phyloP scores from a whole-genome alignment of 2,113 vertebrate genomes.

The Pipra filicauda region DNA sequence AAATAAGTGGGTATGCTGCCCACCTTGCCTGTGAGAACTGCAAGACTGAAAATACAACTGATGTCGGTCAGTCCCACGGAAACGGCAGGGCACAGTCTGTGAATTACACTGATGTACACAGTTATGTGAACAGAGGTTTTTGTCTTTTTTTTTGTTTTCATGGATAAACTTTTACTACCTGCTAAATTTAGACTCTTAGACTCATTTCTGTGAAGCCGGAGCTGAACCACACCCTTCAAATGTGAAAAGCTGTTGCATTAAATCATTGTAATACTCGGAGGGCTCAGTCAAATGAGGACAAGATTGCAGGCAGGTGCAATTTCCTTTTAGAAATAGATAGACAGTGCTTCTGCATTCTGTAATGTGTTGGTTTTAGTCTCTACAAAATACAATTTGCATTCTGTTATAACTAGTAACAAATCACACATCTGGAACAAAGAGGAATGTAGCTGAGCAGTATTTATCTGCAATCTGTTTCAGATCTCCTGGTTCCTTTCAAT shows the following conservation, averaged over 20 bases:
- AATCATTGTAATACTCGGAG: not conserved
- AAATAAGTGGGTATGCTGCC: not conserved
- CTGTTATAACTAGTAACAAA: slow-evolving; percentile 29
- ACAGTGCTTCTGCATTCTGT: not conserved
- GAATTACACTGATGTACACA: not conserved
- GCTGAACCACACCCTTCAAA: not conserved
- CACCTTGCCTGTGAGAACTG: not conserved
- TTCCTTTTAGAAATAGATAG: not conserved
- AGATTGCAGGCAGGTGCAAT: not conserved
- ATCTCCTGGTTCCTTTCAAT: slow-evolving; percentile 24
- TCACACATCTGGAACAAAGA: slow-evolving; percentile 19
- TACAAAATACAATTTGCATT: slow-evolving; percentile 29
- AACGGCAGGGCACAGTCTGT: not conserved
- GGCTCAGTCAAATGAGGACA: slow-evolving; percentile 25
- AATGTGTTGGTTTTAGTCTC: not conserved
- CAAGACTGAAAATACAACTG: not conserved
- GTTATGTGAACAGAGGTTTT: not conserved
- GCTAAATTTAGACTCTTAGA: not conserved
- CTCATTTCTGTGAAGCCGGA: not conserved
- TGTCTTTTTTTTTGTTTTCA: not conserved
- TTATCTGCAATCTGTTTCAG: slow-evolving; percentile 46
- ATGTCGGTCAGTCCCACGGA: not conserved
- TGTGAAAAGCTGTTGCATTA: not conserved
- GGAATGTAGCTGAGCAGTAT: not conserved
- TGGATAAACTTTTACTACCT: not conserved